Evolutionary conservation across 2,113 vertebrate species (phyloP), one percentile per base, ranked within the genome.

Genomic region (Rattus rattus): DNA sequence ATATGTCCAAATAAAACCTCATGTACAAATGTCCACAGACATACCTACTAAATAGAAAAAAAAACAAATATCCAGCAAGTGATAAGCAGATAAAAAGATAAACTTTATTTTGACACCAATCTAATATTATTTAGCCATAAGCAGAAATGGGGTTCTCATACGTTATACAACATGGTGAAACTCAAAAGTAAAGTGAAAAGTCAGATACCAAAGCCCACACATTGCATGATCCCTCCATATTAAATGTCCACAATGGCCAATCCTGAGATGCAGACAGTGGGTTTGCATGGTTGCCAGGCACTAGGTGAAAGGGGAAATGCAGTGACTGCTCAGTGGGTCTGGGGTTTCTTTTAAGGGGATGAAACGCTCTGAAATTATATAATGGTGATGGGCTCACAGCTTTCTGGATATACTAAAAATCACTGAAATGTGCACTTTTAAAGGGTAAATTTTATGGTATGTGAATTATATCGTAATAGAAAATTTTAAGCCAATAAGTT

Each of bases 391-490:
- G 52, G 54, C n/a, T 83, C 76, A 88, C 52, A 65, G 61, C 88
- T 95, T 94, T 79, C 61, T 95, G 77, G 72, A 72, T 92, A 79
- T 20, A 91, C 76, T 96, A 77, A 95, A 88, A 94, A 86, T 69
- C 77, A 92, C 84, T 95, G 75, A 93, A 88, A 93, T 83, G 67
- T 91, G 76, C 67, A 91, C 52, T 91, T 79, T 85, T 79, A 94
- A 95, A 94, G 93, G 94, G 88, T 90, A 94, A 87, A 67, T 75
- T 95, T 96, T 94, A 92, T 91, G 81, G 20, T 39, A 91, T 85
- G 73, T 91, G 73, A 97, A 90, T 92, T 94, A 69, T 83, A 87
- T 95, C 81, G 73, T 70, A 96, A 91, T n/a, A 76, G 91, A 92
- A 94, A 88, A 47, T 30, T 81, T 76, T 91, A 91, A 95, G 52